These are phyloP conservation scores for Strigamia maritima DNA, from an alignment of 2,888 invertebrate species.

Conservation along the genomic window DNA sequence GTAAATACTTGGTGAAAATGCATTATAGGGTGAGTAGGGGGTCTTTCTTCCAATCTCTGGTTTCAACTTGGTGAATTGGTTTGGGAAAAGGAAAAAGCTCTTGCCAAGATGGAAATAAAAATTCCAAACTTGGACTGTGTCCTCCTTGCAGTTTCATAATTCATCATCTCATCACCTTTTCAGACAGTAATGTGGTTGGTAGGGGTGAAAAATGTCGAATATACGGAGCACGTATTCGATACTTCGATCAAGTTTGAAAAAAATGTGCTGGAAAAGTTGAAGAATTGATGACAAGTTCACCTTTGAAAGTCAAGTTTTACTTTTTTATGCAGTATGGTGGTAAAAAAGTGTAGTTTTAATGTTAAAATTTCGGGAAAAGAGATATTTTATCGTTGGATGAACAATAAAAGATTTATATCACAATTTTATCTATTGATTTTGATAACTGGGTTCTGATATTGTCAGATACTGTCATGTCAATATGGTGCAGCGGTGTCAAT, in stretches of 20 bases:
- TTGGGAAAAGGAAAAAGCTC: slow-evolving; percentile 2
- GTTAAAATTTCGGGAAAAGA: too few relatives aligned
- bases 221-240: not conserved
- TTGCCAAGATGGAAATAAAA: not conserved
- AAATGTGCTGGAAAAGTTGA: slow-evolving; percentile 4
- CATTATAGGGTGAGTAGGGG: not conserved
- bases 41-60: not conserved
- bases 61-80: slow-evolving; percentile 4
- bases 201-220: not conserved
- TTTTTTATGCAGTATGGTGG: not conserved
- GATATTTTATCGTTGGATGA: too few relatives aligned
- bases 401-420: too few relatives aligned
- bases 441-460: too few relatives aligned
- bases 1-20: not conserved
- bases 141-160: not conserved
- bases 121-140: slow-evolving; percentile 4
- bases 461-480: too few relatives aligned
- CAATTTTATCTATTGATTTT: too few relatives aligned
- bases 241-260: not conserved
- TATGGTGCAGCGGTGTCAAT: too few relatives aligned
- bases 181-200: not conserved
- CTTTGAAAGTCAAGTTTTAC: not conserved
- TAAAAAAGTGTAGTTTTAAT: not conserved
- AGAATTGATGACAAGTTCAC: not conserved
- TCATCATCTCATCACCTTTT: slow-evolving; percentile 4